Percentiles rank a stretch among this genome's conserved stretches.
Evolutionary conservation across 2,888 invertebrate genomes (phyloP).

Genomic region (Drosophila helvetica): DNA sequence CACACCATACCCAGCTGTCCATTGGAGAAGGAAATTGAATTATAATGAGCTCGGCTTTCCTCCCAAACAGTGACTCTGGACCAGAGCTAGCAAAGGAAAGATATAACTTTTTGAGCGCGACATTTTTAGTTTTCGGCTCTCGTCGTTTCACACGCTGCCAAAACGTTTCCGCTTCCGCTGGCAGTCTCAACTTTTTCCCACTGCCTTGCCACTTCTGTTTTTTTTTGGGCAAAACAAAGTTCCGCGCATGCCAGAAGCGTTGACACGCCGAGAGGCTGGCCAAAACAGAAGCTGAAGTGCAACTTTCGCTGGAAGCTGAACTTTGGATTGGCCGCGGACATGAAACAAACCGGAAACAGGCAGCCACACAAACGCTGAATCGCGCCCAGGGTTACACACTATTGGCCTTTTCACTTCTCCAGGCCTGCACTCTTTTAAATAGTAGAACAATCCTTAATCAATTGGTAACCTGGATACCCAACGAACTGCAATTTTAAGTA

Average conservation of each 20-base stretch:
- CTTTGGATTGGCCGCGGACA: conserved; percentile 40
- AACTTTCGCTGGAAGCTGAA: conserved; percentile 57
- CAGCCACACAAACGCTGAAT: conserved; percentile 29
- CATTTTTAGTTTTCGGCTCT: conserved; percentile 67
- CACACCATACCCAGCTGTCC: conserved; percentile 9
- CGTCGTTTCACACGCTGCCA: conserved; percentile 75
- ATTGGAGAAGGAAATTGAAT: conserved; percentile 57
- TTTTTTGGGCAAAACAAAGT: conserved; percentile 32
- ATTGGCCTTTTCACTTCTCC: not conserved
- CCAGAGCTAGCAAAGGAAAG: conserved; percentile 53
- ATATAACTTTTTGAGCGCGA: conserved; percentile 70
- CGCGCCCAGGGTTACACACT: not conserved
- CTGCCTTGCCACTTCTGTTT: not conserved
- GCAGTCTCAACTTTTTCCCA: conserved; percentile 66
- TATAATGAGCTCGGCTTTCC: conserved; percentile 40
- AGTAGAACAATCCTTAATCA: not conserved
- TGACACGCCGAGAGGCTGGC: conserved; percentile 34
- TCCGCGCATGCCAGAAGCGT: conserved; percentile 55
- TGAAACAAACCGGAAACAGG: conserved; percentile 66
- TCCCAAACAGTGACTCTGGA: conserved; percentile 17
- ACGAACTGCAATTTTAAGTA: not conserved
- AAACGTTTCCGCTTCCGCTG: conserved; percentile 74
- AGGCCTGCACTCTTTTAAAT: not conserved
- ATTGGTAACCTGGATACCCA: not conserved
- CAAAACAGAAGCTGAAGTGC: conserved; percentile 40